Evolutionary conservation across 2,888 invertebrate species (phyloP).

Genomic region (Phyllotreta striolata): DNA sequence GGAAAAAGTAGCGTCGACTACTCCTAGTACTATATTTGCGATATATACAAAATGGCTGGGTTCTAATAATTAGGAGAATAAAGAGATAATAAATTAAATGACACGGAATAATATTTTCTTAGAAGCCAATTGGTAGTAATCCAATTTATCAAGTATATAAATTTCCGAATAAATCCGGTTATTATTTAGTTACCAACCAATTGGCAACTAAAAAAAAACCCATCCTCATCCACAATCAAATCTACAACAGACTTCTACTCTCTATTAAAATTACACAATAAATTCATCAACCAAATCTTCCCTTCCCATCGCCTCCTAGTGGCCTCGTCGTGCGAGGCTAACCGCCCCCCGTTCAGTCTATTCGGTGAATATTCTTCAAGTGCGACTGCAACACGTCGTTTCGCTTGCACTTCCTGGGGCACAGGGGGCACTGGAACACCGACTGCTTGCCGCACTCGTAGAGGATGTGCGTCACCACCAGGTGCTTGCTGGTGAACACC

Average conservation of each 20-base stretch:
- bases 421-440: conserved; percentile 51
- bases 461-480: conserved; percentile 37
- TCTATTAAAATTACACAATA: background rate
- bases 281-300: too few species aligned
- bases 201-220: background rate
- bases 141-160: too few species aligned
- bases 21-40: too few species aligned
- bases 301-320: too few species aligned
- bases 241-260: conserved; percentile 3
- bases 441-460: conserved; percentile 51
- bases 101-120: too few species aligned
- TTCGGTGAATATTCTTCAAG: conserved; percentile 52
- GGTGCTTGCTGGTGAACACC: conserved; percentile 31
- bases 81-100: too few species aligned
- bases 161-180: too few species aligned
- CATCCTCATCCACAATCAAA: background rate
- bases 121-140: too few species aligned
- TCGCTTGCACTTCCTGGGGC: conserved; percentile 52
- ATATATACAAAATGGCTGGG: too few species aligned
- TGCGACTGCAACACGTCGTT: conserved; percentile 51
- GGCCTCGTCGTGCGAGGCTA: background rate
- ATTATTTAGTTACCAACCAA: too few species aligned
- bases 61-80: too few species aligned
- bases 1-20: too few species aligned
- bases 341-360: conserved; percentile 35